Evolutionary conservation across 2,797 vertebrate genomes (phyloP), one percentile per base, ranked within the genome.

Genomic region (Lophotriccus pileatus): DNA sequence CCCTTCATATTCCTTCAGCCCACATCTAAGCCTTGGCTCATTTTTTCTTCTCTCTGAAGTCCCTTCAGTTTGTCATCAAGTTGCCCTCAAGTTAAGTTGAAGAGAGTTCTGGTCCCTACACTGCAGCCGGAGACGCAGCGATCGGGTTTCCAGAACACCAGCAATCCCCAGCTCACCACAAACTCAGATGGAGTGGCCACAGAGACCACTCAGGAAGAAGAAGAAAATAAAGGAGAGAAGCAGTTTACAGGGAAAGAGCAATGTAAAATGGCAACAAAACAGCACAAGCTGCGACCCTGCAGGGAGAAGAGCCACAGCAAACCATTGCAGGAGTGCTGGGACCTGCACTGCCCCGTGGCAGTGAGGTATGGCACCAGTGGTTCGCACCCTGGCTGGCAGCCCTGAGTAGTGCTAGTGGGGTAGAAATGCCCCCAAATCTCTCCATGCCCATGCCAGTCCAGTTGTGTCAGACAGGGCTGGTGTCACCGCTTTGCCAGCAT

Each of bases 61-160:
- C 68, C 66, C 81, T 97, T 97, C 97, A 97, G 89, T 92, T 97
- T 95, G 96, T 97, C 97, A 96, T 97, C 96, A 94, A 97, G 93
- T 97, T 74, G 21, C 94, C 91, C 85, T 97, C 90, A 93, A 73
- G 93, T 96, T 92, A 84, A 97, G 87, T 49, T 68, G 81, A 92
- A 68, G 73, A 82, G 79, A 93, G 73, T 66, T 92, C 62, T 84
- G 63, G 63, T 91, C 94, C 87, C 88, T 96, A 34, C 67, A 55
- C 83, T 86, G 72, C 79, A 91, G 88, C 68, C 12, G 0, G 86
- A 89, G 84, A 73, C 27, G 10, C 21, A 10, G 59, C 0, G 37
- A 87, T 96, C 73, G 2, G 74, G 55, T 94, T 96, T 97, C 92
- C 93, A 93, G 90, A 96, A 46, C 63, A 62, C 85, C 86, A 95